Base-by-base conservation (phyloP, 2,113 vertebrate species). In the Lepidothrix coronata region DNA sequence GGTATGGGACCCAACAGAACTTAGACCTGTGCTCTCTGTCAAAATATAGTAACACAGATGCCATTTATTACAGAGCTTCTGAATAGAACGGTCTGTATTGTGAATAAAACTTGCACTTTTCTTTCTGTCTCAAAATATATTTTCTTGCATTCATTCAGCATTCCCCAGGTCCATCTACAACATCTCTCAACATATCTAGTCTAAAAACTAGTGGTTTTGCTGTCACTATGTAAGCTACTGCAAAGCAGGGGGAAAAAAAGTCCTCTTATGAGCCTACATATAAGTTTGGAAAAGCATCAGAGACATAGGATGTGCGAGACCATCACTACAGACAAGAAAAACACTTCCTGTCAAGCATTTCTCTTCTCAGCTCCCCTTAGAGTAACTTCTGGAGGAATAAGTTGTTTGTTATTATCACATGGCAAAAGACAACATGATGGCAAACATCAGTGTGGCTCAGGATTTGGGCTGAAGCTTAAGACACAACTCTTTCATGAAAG, bases 311-410 rank as follows among this genome's bases (percentile, higher is more conserved):
- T 5, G 17, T 14, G 23, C 0, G 2, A 39, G 28, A 54, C 41
- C 41, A 46, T 13, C 51, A 28, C 33, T 35, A 25, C 7, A 6
- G 2, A 58, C 17, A 30, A 39, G 27, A 90, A 49, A 25, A 61
- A 31, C 0, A 3, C 39, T 30, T 59, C 39, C 41, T 10, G 1
- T 19, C 41, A 33, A 23, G 2, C 1, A 5, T 55, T 44, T 27
- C 31, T n/a, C 35, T 7, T 31, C 16, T 0, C 0, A 20, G 1
- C 0, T 79, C n/a, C 24, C 14, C 48, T 76, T 57, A 62, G 31
- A 71, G 24, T 37, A 13, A 28, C 30, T 66, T 71, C 5, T 5
- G 31, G 11, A 31, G 14, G 2, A 4, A 8, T 12, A 20, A 1
- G 14, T 20, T 30, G 6, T 21, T 73, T 3, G 4, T 14, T 19